phyloP scores from a whole-genome alignment of 2,888 invertebrate species.

The Drosophila lutescens region DNA sequence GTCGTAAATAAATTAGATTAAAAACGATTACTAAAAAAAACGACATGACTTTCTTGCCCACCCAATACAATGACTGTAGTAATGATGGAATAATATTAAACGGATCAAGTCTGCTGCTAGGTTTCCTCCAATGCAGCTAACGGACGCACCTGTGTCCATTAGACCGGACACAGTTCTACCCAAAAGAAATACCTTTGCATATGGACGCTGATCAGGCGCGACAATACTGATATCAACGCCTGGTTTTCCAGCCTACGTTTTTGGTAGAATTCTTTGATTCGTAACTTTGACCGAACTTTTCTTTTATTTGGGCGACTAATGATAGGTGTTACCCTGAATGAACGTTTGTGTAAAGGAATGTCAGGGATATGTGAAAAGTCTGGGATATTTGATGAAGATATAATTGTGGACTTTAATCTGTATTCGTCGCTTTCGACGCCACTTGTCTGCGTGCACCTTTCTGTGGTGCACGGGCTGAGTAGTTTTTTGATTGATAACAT shows the following conservation, averaged over 20 bases:
- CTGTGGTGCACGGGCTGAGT: neutral
- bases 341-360: conserved; percentile 5
- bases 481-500: conserved; percentile 6
- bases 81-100: conserved; percentile 15
- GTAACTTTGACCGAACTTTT: neutral
- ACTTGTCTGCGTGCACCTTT: conserved; percentile 3
- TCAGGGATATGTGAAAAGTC: conserved; percentile 7
- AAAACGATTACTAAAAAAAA: too few relatives aligned
- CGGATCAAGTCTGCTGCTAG: conserved; percentile 2
- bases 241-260: conserved; percentile 3
- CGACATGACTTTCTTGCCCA: too few relatives aligned
- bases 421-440: conserved; percentile 9
- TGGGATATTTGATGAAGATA: neutral
- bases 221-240: neutral
- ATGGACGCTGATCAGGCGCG: conserved; percentile 1
- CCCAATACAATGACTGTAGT: neutral
- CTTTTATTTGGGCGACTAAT: neutral
- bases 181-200: conserved; percentile 1
- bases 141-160: conserved; percentile 5
- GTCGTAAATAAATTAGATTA: too few relatives aligned
- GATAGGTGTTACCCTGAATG: neutral
- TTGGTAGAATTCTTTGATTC: neutral
- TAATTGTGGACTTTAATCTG: conserved; percentile 1
- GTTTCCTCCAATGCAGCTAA: conserved; percentile 7
- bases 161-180: conserved; percentile 1